Percentiles rank a stretch among this genome's conserved stretches.
These are phyloP conservation scores for Dinomys branickii DNA, from an alignment of 2,113 vertebrate genomes.

Conservation along the genomic window DNA sequence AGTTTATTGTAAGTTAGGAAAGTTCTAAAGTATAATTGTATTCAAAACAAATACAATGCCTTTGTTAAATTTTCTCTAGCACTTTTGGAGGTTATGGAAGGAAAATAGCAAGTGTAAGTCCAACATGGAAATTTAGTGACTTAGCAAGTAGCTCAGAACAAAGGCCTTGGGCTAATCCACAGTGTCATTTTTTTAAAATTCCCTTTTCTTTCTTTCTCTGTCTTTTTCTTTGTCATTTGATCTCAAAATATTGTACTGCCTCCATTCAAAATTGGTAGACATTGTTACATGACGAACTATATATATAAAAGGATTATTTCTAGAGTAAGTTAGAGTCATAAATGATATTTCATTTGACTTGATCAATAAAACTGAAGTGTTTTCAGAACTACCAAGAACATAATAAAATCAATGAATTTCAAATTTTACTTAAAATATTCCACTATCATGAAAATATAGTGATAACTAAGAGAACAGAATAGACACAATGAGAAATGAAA, in stretches of 20 bases:
- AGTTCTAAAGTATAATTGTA: background rate
- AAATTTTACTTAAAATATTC: slow-evolving; percentile 50
- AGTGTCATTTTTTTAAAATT: background rate
- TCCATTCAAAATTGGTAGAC: background rate
- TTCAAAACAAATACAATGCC: background rate
- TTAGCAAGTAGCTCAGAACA: background rate
- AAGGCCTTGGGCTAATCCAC: background rate
- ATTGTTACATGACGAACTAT: slow-evolving; percentile 5
- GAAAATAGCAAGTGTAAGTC: background rate
- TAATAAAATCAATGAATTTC: background rate
- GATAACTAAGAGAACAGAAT: background rate
- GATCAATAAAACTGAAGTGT: background rate
- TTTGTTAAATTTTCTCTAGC: background rate
- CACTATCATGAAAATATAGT: background rate
- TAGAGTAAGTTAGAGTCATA: background rate
- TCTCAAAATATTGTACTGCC: background rate
- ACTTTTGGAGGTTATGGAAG: background rate
- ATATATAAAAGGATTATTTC: background rate
- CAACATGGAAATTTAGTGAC: background rate
- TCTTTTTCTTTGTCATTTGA: background rate
- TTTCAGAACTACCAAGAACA: background rate
- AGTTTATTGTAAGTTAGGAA: background rate
- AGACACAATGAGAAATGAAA: slow-evolving; percentile 16
- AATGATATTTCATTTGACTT: background rate
- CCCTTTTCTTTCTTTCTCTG: background rate